phyloP scores from a whole-genome alignment of 2,888 invertebrate species.

The Dyspetes luteomarginatus region DNA sequence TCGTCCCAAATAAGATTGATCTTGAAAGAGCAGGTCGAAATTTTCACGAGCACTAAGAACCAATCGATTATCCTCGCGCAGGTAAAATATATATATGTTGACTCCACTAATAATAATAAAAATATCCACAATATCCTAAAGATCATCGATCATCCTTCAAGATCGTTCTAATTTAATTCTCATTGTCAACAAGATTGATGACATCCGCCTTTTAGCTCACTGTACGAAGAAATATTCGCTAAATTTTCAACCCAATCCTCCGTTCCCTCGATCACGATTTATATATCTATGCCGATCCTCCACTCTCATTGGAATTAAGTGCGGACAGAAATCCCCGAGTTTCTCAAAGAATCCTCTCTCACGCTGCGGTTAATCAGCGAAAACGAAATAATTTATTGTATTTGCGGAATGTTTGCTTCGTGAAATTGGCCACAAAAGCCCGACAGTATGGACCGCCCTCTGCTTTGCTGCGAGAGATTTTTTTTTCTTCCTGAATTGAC shows the following conservation, averaged over 20 bases:
- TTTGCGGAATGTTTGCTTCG: slow-evolving; percentile 7
- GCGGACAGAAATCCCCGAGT: neutral
- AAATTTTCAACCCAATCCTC: neutral
- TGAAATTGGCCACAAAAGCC: slow-evolving; percentile 51
- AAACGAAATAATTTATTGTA: slow-evolving; percentile 36
- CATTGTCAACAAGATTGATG: slow-evolving; percentile 40
- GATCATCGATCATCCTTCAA: slow-evolving; percentile 44
- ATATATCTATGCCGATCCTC: no score
- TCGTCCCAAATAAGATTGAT: slow-evolving; percentile 34
- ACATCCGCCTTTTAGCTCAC: neutral
- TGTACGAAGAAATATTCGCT: neutral
- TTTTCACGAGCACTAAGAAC: slow-evolving; percentile 19
- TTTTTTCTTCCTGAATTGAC: slow-evolving; percentile 21
- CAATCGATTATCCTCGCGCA: slow-evolving; percentile 46
- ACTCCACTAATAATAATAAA: neutral
- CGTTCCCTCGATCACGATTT: neutral
- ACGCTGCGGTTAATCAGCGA: slow-evolving; percentile 27
- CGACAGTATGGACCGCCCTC: slow-evolving; percentile 53
- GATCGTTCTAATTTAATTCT: slow-evolving; percentile 14
- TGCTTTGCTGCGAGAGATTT: slow-evolving; percentile 56
- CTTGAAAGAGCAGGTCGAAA: slow-evolving; percentile 17
- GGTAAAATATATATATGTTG: neutral
- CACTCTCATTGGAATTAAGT: neutral
- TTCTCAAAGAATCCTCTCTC: neutral
- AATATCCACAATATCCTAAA: slow-evolving; percentile 22